These are phyloP conservation scores for Ochotona curzoniae DNA, from an alignment of 2,113 vertebrate genomes.

Conservation along the genomic window DNA sequence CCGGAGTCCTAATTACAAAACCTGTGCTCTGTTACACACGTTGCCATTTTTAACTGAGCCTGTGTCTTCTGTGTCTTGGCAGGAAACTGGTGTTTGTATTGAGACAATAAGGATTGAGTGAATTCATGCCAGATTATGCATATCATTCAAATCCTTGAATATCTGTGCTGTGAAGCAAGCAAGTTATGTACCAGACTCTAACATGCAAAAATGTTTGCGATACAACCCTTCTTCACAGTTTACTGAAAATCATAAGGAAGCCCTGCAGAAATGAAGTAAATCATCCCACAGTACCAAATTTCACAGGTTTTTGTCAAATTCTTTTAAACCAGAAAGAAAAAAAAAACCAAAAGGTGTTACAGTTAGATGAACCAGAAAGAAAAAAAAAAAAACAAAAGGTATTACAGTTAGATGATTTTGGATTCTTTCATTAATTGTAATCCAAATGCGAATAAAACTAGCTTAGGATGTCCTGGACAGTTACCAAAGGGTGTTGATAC, in stretches of 20 bases:
- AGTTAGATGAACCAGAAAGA: not conserved
- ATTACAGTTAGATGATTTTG: not conserved
- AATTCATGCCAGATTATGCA: not conserved
- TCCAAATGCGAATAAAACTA: not conserved
- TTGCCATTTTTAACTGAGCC: not conserved
- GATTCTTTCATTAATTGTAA: not conserved
- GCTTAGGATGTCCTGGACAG: not conserved
- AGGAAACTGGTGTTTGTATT: not conserved
- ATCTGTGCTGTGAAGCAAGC: not conserved
- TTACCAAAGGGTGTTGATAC: not conserved
- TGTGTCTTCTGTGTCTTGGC: not conserved
- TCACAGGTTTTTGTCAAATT: not conserved
- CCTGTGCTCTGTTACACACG: not conserved
- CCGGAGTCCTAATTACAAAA: not conserved
- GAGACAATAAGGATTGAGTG: not conserved
- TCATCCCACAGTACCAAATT: not conserved
- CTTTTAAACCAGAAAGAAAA: not conserved
- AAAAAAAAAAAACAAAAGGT: not conserved
- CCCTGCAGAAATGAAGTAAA: not conserved
- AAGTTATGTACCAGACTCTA: not conserved
- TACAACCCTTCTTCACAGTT: not conserved
- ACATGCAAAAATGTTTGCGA: not conserved
- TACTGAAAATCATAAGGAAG: not conserved
- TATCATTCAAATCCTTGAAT: slow-evolving; percentile 8
- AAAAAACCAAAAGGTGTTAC: not conserved